These are phyloP conservation scores for Pheosia tremula DNA, from an alignment of 2,888 invertebrate genomes.

Conservation along the genomic window DNA sequence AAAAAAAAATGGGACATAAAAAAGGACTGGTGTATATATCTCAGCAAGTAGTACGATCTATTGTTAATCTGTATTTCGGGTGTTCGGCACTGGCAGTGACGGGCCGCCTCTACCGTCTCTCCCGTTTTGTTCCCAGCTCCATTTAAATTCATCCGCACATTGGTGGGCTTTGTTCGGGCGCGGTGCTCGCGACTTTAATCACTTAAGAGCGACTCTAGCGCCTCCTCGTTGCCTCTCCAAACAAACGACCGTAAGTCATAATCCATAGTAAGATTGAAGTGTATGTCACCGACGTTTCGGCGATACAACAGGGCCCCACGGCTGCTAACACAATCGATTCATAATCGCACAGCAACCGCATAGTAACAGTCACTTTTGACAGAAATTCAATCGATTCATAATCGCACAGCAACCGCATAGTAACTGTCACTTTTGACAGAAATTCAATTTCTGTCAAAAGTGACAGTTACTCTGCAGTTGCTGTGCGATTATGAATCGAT, in stretches of 20 bases:
- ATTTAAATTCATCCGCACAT: conserved; percentile 78
- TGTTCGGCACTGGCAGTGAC: conserved; percentile 15
- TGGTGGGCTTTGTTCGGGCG: conserved; percentile 66
- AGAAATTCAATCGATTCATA: no score
- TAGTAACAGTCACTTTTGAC: no score
- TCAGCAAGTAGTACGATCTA: not conserved
- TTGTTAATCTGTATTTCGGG: not conserved
- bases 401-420: no score
- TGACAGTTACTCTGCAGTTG: no score
- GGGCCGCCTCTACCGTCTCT: conserved; percentile 12
- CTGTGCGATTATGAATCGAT: no score
- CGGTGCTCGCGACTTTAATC: conserved; percentile 75
- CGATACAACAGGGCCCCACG: not conserved
- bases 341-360: no score
- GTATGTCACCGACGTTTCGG: not conserved
- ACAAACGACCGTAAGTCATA: conserved; percentile 59
- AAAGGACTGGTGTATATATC: no score
- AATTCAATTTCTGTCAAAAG: no score
- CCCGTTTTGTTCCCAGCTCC: conserved; percentile 59
- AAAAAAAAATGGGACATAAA: no score
- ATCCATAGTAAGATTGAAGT: conserved; percentile 19
- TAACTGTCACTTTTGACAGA: no score
- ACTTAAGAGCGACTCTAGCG: conserved; percentile 68
- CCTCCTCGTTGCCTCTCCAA: conserved; percentile 45
- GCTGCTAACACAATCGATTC: not conserved